Conservation (phyloP, 2,113 vertebrate genomes). For the Condylura cristata region DNA sequence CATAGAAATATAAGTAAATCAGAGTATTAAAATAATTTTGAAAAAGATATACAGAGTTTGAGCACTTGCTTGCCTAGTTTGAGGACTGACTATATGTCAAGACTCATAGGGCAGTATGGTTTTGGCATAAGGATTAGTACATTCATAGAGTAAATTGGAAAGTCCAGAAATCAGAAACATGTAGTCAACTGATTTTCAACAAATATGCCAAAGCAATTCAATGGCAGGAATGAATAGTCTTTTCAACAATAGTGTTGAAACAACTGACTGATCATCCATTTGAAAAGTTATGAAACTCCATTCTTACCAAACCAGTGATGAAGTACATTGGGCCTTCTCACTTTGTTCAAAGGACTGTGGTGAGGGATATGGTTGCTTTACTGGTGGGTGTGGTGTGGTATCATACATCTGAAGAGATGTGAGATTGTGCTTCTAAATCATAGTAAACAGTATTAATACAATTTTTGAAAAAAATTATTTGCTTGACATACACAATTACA, state of each 20-base stretch:
- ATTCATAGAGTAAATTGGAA: not conserved
- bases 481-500: not conserved
- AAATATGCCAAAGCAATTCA: slow-evolving; percentile 33
- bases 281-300: not conserved
- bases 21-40: not conserved
- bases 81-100: not conserved
- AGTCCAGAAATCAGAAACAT: not conserved
- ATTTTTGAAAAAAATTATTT: not conserved
- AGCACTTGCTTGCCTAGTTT: not conserved
- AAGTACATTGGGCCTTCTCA: no score
- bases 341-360: no score
- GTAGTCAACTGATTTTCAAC: not conserved
- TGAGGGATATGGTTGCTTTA: no score
- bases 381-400: no score
- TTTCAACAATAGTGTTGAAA: slow-evolving; percentile 4
- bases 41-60: not conserved
- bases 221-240: not conserved
- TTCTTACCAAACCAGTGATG: not conserved
- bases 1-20: not conserved
- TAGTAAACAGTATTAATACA: no score
- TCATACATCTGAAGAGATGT: no score
- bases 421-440: no score
- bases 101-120: not conserved
- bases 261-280: not conserved
- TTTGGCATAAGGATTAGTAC: not conserved